These are phyloP conservation scores for Trachelus troglodyta DNA, from an alignment of 2,888 invertebrate species.

Conservation along the genomic window DNA sequence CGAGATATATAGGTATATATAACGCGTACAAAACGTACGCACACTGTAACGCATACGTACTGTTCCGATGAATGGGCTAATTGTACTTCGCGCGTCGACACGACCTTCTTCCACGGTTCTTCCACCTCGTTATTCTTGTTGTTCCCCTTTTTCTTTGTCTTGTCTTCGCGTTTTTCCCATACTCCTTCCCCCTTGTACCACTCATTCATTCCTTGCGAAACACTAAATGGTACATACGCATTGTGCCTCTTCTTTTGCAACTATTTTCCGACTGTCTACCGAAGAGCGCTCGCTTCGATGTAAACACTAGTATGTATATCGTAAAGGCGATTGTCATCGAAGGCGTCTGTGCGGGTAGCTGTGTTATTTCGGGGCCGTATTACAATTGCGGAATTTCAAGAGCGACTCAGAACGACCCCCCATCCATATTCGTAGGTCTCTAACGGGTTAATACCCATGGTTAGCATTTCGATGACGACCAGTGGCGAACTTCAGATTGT, in stretches of 20 bases:
- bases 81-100: conserved; percentile 38
- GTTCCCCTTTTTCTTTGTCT: conserved; percentile 66
- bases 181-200: background rate
- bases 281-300: background rate
- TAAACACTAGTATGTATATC: background rate
- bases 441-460: background rate
- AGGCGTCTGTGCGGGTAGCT: background rate
- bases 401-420: conserved; percentile 31
- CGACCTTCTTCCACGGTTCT: background rate
- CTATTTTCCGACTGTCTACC: background rate
- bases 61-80: conserved; percentile 58
- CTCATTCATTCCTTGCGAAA: background rate
- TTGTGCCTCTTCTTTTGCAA: background rate
- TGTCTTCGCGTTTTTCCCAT: conserved; percentile 67
- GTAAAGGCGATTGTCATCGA: background rate
- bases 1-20: background rate
- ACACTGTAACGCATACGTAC: conserved; percentile 28
- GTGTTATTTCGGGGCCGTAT: background rate
- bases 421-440: conserved; percentile 61
- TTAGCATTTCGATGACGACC: conserved; percentile 9
- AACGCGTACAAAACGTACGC: conserved; percentile 10
- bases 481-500: conserved; percentile 9
- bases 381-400: background rate
- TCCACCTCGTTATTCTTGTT: background rate
- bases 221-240: background rate